A percentile compares a stretch with the other conserved stretches of the same genome.
These are phyloP conservation scores for Dasyurus viverrinus DNA, from an alignment of 2,113 vertebrate species.

Conservation along the genomic window DNA sequence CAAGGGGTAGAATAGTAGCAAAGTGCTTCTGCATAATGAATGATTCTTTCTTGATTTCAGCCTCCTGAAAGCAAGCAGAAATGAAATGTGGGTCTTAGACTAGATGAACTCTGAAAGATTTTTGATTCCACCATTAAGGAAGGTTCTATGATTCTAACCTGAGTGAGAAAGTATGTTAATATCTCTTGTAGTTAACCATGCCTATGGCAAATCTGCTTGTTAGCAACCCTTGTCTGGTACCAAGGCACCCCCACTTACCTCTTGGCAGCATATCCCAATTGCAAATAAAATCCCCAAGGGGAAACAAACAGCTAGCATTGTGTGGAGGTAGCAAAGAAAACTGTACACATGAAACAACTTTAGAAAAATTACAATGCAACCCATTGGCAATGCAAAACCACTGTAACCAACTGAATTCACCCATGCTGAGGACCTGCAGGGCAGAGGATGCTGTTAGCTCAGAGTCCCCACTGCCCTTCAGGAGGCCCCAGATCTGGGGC, in stretches of 20 bases:
- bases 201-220: background rate
- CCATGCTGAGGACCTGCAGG: background rate
- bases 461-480: background rate
- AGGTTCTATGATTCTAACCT: background rate
- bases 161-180: slow-evolving; percentile 19
- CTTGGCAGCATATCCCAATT: background rate
- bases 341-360: background rate
- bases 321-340: background rate
- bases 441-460: background rate
- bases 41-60: background rate
- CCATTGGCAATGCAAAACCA: background rate
- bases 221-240: background rate
- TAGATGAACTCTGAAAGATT: background rate
- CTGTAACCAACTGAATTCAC: background rate
- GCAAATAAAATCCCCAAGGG: slow-evolving; percentile 1
- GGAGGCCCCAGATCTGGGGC: background rate
- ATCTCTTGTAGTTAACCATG: background rate
- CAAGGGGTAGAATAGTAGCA: background rate
- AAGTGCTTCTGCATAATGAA: background rate
- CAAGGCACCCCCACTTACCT: background rate
- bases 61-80: background rate
- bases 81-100: background rate
- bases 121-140: background rate
- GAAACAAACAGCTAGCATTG: background rate
- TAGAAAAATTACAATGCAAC: background rate